Evolutionary conservation across 2,797 vertebrate species (phyloP), one percentile per base, ranked within the genome.

Genomic region (Geotrypetes seraphini): DNA sequence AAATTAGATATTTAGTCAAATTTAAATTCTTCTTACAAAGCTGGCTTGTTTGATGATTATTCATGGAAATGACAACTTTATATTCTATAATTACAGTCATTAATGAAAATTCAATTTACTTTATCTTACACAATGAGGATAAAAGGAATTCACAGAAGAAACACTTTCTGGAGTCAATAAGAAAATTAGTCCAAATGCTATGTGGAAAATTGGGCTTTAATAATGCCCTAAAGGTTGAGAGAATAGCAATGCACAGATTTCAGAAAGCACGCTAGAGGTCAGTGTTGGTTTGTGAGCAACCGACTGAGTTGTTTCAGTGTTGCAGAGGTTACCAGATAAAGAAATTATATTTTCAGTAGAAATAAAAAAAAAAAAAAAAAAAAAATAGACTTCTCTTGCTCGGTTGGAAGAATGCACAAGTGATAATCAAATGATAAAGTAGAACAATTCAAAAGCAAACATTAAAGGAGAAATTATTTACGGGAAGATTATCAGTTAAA

Each of bases 221-320:
- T 53, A 57, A 66, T 71, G 62, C 66, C 65, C 75, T 63, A 60
- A 59, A 73, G 69, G 57, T 73, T 73, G 56, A 58, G 51, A 40
- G 56, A 75, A 64, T 43, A 63, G 53, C 53, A 45, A 47, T 56
- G 54, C 54, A 61, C 71, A 40, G 66, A 50, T 44, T 57, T 31
- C 32, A 13, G 67, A 78, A 86, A 79, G 68, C 84, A 82, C 92
- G 83, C 92, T 97, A 97, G 92, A 89, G 90, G 92, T 90, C 91
- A 89, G 87, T 97, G 86, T 95, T 93, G 91, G 76, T 82, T 71
- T 87, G 89, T 62, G 43, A 78, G 69, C 73, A 51, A 60, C 71
- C 51, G 49, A 28, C 53, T 44, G 32, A 41, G 27, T 43, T 33
- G 18, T 16, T 63, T 36, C 22, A 36, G 28, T 38, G 19, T 36